phyloP scores from a whole-genome alignment of 2,888 invertebrate species.

The Apodemia zela region DNA sequence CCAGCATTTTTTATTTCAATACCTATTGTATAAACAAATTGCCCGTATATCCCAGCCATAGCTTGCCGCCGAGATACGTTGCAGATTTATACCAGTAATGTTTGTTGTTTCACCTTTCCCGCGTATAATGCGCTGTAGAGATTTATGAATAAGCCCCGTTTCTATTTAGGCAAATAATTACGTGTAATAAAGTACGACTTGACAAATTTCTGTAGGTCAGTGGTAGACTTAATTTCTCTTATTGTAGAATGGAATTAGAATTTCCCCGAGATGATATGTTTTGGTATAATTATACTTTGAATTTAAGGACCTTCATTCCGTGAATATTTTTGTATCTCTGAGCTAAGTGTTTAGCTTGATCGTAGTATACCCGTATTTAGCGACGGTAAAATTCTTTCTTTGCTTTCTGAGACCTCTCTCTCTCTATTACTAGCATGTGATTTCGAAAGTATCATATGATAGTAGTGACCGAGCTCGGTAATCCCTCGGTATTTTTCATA shows the following conservation, averaged over 20 bases:
- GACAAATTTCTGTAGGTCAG: conserved; percentile 37
- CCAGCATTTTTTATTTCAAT: neutral
- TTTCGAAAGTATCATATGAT: too few species aligned
- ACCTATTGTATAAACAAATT: conserved; percentile 21
- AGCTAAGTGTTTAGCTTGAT: too few species aligned
- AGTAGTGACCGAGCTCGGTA: too few species aligned
- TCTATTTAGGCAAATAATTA: conserved; percentile 65
- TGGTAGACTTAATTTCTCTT: conserved; percentile 26
- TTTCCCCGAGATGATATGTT: neutral
- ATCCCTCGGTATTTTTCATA: too few species aligned
- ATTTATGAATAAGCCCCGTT: conserved; percentile 74
- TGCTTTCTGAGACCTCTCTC: too few species aligned
- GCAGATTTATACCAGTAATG: conserved; percentile 78
- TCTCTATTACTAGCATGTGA: too few species aligned
- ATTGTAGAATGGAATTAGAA: conserved; percentile 9
- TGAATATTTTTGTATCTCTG: too few species aligned
- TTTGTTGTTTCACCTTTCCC: conserved; percentile 77
- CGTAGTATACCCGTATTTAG: too few species aligned
- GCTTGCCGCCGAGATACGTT: conserved; percentile 71
- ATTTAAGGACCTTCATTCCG: neutral
- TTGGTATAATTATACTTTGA: neutral
- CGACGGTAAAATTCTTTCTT: too few species aligned
- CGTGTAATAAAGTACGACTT: conserved; percentile 54
- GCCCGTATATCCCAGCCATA: conserved; percentile 42
- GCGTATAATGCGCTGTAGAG: conserved; percentile 71